These are phyloP conservation scores for Boloria selene DNA, from an alignment of 2,888 invertebrate species.

Conservation along the genomic window DNA sequence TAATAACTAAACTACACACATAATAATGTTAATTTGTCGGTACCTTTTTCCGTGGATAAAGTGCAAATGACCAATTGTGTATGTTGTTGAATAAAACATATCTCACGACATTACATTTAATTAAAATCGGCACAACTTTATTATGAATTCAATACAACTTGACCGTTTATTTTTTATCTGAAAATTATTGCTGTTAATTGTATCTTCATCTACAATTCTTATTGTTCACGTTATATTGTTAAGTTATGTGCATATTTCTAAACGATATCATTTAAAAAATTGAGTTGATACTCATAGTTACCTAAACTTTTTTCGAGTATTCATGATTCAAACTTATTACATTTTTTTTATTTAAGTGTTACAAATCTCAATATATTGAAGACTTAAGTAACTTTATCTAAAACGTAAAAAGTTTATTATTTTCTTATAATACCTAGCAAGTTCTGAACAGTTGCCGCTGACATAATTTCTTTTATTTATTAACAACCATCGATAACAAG, in stretches of 20 bases:
- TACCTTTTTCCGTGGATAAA: slow-evolving; percentile 29
- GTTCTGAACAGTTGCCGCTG: no score
- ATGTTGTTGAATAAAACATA: slow-evolving; percentile 35
- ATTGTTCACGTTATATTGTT: slow-evolving; percentile 9
- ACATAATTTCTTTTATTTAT: no score
- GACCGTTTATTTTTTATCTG: slow-evolving; percentile 22
- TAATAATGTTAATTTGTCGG: slow-evolving; percentile 36
- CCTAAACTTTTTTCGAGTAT: no score
- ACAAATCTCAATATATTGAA: no score
- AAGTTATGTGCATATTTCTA: neutral
- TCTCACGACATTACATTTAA: slow-evolving; percentile 28
- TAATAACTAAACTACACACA: slow-evolving; percentile 1
- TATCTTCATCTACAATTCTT: slow-evolving; percentile 26
- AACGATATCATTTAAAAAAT: neutral
- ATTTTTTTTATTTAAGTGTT: no score
- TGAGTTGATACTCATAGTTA: no score
- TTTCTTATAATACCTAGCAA: no score
- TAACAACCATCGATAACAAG: no score
- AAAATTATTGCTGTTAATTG: slow-evolving; percentile 27
- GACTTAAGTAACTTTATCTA: no score
- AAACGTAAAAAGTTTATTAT: no score
- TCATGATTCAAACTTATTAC: no score
- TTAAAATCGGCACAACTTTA: slow-evolving; percentile 32
- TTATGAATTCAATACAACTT: slow-evolving; percentile 27
- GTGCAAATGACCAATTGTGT: slow-evolving; percentile 37